Evolutionary conservation across 2,113 vertebrate genomes (phyloP).

Genomic region (Lathamus discolor): DNA sequence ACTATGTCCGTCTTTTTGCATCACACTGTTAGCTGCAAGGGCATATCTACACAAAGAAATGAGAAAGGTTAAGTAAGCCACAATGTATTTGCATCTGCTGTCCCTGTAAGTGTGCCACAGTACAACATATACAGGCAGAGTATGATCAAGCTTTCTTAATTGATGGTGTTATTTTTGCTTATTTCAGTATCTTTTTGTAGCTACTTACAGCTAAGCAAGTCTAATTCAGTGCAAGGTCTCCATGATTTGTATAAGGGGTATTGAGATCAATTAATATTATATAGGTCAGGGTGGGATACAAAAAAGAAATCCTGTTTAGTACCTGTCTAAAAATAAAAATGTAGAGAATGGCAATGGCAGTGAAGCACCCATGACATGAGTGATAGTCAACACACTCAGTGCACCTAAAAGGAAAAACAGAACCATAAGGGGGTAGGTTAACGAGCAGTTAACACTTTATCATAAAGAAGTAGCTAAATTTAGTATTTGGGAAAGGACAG

Average conservation of each 20-base stretch:
- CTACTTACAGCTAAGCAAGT: not conserved
- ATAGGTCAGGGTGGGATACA: not conserved
- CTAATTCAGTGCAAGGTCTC: not conserved
- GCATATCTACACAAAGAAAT: not conserved
- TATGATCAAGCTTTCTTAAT: not conserved
- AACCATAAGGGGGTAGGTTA: not conserved
- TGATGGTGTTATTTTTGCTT: not conserved
- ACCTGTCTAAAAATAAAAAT: constrained; percentile 72
- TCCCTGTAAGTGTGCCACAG: not conserved
- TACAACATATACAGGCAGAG: not conserved
- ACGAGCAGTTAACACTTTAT: not conserved
- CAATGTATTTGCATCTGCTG: not conserved
- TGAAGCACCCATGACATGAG: constrained; percentile 72
- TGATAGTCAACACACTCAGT: constrained; percentile 69
- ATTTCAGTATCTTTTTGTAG: not conserved
- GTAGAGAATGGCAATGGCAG: constrained; percentile 43
- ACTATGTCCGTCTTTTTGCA: not conserved
- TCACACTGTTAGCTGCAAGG: not conserved
- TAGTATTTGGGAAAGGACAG: not conserved
- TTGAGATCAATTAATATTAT: not conserved
- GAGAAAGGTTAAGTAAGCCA: not conserved
- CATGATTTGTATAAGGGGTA: not conserved
- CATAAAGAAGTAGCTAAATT: not conserved
- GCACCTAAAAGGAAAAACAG: constrained; percentile 58
- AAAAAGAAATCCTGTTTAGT: not conserved